phyloP scores from a whole-genome alignment of 2,113 vertebrate species.

The Cettia cetti region DNA sequence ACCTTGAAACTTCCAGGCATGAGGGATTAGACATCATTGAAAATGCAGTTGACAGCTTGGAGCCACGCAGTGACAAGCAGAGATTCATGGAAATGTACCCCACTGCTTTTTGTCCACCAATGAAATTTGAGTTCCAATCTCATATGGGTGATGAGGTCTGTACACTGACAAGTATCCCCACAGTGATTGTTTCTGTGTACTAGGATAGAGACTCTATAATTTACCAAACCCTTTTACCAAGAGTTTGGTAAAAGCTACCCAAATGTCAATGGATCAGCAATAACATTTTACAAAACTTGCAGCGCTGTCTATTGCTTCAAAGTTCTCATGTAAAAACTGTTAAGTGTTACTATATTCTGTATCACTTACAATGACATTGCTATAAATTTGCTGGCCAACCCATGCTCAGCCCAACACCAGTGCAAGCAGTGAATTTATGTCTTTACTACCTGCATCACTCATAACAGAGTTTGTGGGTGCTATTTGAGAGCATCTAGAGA shows the following conservation, averaged over 20 bases:
- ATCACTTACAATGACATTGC: neutral
- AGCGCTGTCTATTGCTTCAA: neutral
- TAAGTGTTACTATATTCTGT: neutral
- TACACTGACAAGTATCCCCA: neutral
- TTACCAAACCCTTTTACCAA: neutral
- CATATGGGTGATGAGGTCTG: slow-evolving; percentile 98
- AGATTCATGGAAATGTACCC: slow-evolving; percentile 99
- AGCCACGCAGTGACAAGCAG: slow-evolving; percentile 94
- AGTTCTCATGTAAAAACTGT: neutral
- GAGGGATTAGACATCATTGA: slow-evolving; percentile 98
- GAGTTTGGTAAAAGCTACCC: neutral
- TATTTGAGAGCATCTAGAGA: neutral
- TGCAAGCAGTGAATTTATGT: neutral
- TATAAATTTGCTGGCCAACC: neutral
- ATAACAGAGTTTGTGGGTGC: neutral
- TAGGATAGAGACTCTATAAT: neutral
- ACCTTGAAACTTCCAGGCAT: slow-evolving; percentile 97
- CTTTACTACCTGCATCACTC: neutral
- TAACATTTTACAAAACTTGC: neutral
- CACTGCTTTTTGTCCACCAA: slow-evolving; percentile 90
- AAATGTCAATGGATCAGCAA: neutral
- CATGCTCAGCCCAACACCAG: neutral
- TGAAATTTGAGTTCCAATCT: slow-evolving; percentile 96
- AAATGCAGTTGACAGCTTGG: slow-evolving; percentile 95
- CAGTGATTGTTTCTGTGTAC: neutral